A percentile compares a stretch with the other conserved stretches of the same genome.
phyloP scores from a whole-genome alignment of 2,888 invertebrate species.

The Drosophila recens region DNA sequence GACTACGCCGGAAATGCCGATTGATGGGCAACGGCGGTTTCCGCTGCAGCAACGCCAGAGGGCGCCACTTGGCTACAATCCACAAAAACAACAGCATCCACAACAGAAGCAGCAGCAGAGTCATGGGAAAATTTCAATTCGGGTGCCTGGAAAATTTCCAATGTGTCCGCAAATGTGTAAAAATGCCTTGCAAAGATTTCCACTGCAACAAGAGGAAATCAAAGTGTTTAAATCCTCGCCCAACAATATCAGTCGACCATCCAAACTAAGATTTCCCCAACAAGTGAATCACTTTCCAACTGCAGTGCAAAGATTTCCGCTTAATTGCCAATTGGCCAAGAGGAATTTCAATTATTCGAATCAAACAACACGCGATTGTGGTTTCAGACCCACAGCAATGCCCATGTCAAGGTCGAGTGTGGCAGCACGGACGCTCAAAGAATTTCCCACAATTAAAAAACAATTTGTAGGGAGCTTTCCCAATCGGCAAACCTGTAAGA shows the following conservation, averaged over 20 bases:
- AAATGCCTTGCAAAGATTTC: slow-evolving; percentile 15
- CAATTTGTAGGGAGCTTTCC: slow-evolving; percentile 67
- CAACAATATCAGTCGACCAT: no score
- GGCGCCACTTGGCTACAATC: slow-evolving; percentile 13
- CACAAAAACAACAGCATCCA: slow-evolving; percentile 19
- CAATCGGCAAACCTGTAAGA: slow-evolving; percentile 40
- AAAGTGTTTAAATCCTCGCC: neutral
- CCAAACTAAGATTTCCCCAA: slow-evolving; percentile 29
- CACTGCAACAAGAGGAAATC: slow-evolving; percentile 26
- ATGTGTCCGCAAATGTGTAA: neutral
- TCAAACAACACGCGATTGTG: slow-evolving; percentile 35
- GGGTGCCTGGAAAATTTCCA: slow-evolving; percentile 39
- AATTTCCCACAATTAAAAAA: slow-evolving; percentile 76
- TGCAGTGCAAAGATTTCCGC: slow-evolving; percentile 48
- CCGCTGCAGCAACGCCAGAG: slow-evolving; percentile 43
- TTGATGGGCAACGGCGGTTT: slow-evolving; percentile 54
- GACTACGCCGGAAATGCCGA: slow-evolving; percentile 61
- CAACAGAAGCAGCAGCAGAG: slow-evolving; percentile 7
- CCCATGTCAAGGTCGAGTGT: slow-evolving; percentile 18
- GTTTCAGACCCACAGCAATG: slow-evolving; percentile 6
- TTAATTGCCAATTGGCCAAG: slow-evolving; percentile 45
- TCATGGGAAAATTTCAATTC: neutral
- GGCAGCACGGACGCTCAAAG: slow-evolving; percentile 23
- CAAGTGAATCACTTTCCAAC: slow-evolving; percentile 38
- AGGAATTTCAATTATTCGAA: slow-evolving; percentile 47